Percentiles rank a stretch among this genome's conserved stretches.
phyloP scores from a whole-genome alignment of 92 coral and sea anemone genomes.

The Galaxea fascicularis region DNA sequence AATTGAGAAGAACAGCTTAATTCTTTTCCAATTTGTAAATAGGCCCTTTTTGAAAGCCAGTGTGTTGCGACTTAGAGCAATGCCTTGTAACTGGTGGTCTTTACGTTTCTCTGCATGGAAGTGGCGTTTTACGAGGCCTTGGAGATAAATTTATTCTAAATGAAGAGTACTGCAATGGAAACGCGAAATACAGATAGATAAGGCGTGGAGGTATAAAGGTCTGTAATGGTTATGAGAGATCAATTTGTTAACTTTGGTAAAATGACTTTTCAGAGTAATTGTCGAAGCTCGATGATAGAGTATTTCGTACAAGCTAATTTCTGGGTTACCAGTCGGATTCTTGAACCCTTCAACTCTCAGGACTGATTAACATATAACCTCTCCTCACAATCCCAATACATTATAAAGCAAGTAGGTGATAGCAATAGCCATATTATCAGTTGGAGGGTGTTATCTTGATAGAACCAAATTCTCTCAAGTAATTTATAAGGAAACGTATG shows the following conservation, averaged over 20 bases:
- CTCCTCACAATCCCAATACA: too few species aligned
- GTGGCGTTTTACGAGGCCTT: slow-evolving; percentile 12
- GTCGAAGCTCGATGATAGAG: too few species aligned
- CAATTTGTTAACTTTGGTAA: background rate
- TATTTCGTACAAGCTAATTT: too few species aligned
- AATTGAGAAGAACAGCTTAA: background rate
- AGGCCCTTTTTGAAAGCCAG: slow-evolving; percentile 9
- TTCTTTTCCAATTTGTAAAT: slow-evolving; percentile 10
- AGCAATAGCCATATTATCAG: too few species aligned
- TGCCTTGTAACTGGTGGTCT: background rate
- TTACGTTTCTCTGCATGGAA: background rate
- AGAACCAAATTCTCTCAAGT: too few species aligned
- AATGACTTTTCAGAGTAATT: too few species aligned
- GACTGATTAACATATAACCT: too few species aligned
- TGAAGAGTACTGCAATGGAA: background rate
- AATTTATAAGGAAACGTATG: too few species aligned
- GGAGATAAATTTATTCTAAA: background rate
- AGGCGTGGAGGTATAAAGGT: background rate
- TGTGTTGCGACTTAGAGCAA: background rate
- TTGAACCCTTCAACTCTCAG: too few species aligned
- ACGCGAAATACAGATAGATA: background rate
- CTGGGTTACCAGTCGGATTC: too few species aligned
- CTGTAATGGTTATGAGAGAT: background rate
- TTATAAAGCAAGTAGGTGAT: too few species aligned
- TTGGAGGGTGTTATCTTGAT: too few species aligned